Base-by-base conservation (phyloP, 2,113 vertebrate species). In the Passer domesticus region DNA sequence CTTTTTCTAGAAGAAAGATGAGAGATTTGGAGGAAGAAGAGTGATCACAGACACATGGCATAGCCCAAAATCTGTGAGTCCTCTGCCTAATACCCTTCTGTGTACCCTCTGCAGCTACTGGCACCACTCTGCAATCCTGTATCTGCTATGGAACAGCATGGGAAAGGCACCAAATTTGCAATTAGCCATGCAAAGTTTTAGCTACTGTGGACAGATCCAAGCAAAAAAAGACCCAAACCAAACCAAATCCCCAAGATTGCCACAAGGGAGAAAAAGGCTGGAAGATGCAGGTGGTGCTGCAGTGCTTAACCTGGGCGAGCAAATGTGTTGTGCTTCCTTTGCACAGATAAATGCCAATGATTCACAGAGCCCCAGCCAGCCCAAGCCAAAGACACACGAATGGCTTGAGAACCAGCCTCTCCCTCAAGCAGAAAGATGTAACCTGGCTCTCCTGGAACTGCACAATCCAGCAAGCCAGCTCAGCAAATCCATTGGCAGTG, bases 41-140 rank as follows among this genome's bases (percentile, higher is more conserved):
- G 18, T 52, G 0, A 4, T 20, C 23, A 50, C 4, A 3, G 1
- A 17, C 18, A 28, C 4, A 8, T 2, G 46, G 19, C 5, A 7
- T 24, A 50, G 28, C 15, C 24, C 11, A 7, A 43, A 59, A 31
- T 0, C 39, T n/a, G 1, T n/a, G 15, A 58, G 31, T 17, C 31
- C 56, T 50, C n/a, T 41, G 44, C 64, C 43, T 79, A 44, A 78
- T 17, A 17, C 50, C 53, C 35, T 39, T 52, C 58, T 39, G 12
- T 6, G 3, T 30, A 52, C 12, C 23, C 52, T 58, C 5, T 4
- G 58, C 16, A 53, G 67, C 66, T 68, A 44, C 35, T 68, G 62
- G 46, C 64, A 59, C 11, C 0, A 1, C 64, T 73, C 69, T 27
- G n/a, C 52, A 46, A 41, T 5, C 30, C 46, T 15, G 3, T 3